Percentiles rank a stretch among this genome's conserved stretches.
Conservation (phyloP, 2,797 vertebrate genomes). For the Simalia tracyae region DNA sequence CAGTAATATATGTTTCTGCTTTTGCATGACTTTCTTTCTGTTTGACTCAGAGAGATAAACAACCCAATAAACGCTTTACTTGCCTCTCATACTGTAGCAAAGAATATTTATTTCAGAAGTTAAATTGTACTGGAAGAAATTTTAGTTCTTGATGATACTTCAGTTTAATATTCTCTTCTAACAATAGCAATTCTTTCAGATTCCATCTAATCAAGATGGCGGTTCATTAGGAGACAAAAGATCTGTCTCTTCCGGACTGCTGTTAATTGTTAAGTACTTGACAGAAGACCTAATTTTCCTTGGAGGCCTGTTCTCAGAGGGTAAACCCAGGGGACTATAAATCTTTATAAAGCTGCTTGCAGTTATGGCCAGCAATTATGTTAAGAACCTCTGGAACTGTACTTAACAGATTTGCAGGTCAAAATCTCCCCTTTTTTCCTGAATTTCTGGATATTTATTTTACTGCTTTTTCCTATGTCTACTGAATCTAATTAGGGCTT, state of each 20-base stretch:
- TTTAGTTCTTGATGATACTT: too few species aligned
- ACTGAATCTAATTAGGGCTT: not conserved
- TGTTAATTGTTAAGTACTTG: not conserved
- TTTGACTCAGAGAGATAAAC: not conserved
- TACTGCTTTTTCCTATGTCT: not conserved
- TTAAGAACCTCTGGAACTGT: not conserved
- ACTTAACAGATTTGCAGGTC: not conserved
- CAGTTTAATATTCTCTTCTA: too few species aligned
- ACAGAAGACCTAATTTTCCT: not conserved
- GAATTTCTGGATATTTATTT: not conserved
- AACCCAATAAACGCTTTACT: not conserved
- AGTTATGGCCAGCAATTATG: not conserved
- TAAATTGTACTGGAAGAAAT: not conserved
- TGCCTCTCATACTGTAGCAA: not conserved
- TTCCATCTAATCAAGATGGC: too few species aligned
- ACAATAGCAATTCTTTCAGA: too few species aligned
- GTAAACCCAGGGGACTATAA: not conserved
- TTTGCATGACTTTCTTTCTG: not conserved
- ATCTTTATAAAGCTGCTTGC: not conserved
- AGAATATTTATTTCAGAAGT: not conserved
- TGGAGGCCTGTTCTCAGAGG: not conserved
- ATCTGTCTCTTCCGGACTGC: too few species aligned
- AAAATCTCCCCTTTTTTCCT: not conserved
- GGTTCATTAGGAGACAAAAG: too few species aligned
- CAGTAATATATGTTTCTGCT: not conserved